phyloP scores from a whole-genome alignment of 2,888 invertebrate species.

The Lordiphosa andalusiaca region DNA sequence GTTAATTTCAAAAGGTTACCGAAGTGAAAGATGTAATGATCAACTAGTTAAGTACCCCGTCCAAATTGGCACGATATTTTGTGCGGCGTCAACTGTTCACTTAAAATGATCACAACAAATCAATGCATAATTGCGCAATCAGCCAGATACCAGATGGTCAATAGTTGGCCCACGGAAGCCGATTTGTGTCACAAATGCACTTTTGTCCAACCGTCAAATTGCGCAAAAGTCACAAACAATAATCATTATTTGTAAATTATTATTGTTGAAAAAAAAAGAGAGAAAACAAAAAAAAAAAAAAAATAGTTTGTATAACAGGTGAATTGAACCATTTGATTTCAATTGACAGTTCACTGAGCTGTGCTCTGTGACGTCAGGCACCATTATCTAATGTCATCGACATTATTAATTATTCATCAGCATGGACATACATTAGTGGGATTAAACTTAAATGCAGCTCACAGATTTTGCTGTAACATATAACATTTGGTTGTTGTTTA shows the following conservation, averaged over 20 bases:
- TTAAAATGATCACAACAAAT: conserved; percentile 9
- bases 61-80: too few species aligned
- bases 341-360: too few species aligned
- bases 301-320: conserved; percentile 13
- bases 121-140: conserved; percentile 32
- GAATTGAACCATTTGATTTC: background rate
- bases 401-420: too few species aligned
- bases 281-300: too few species aligned
- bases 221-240: conserved; percentile 35
- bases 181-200: conserved; percentile 38
- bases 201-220: conserved; percentile 53
- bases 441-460: too few species aligned
- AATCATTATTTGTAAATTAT: conserved; percentile 27
- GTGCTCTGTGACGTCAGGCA: too few species aligned
- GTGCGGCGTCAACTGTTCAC: too few species aligned
- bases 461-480: too few species aligned
- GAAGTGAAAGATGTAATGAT: conserved; percentile 17
- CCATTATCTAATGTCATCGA: too few species aligned
- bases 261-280: conserved; percentile 13
- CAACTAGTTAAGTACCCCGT: conserved; percentile 1
- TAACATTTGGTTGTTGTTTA: too few species aligned
- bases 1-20: conserved; percentile 8
- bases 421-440: too few species aligned
- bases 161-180: conserved; percentile 52
- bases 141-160: conserved; percentile 26